Evolutionary conservation across 2,113 vertebrate species (phyloP).

Genomic region (Phylloscopus whistleri): DNA sequence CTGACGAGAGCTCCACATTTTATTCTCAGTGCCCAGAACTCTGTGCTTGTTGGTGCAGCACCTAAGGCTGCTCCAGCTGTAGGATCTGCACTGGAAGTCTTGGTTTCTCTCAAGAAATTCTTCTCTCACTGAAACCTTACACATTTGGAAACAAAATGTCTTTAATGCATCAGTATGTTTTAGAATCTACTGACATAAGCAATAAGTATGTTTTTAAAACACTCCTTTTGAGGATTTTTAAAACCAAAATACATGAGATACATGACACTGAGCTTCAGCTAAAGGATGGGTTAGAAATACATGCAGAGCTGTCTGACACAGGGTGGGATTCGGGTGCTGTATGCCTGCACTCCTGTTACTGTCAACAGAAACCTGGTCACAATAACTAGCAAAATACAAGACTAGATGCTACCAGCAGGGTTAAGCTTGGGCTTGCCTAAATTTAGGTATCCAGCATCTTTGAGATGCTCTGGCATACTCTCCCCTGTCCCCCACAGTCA

Average conservation of each 20-base stretch:
- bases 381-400: not conserved
- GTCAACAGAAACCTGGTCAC: not conserved
- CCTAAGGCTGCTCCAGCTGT: not conserved
- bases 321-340: not conserved
- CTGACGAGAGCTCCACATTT: not conserved
- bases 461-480: not conserved
- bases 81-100: not conserved
- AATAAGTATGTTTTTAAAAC: not conserved
- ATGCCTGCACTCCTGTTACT: not conserved
- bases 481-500: accelerated
- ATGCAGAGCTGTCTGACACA: not conserved
- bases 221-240: not conserved
- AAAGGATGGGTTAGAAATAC: not conserved
- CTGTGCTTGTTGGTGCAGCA: not conserved
- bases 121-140: not conserved
- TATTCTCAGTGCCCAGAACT: not conserved
- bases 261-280: not conserved
- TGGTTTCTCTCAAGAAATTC: not conserved
- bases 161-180: not conserved
- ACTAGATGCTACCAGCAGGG: not conserved
- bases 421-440: not conserved
- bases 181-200: not conserved
- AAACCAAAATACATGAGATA: not conserved
- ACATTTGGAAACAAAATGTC: not conserved
- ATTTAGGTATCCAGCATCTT: not conserved